These are phyloP conservation scores for Chionomys nivalis DNA, from an alignment of 2,113 vertebrate genomes.

Conservation along the genomic window DNA sequence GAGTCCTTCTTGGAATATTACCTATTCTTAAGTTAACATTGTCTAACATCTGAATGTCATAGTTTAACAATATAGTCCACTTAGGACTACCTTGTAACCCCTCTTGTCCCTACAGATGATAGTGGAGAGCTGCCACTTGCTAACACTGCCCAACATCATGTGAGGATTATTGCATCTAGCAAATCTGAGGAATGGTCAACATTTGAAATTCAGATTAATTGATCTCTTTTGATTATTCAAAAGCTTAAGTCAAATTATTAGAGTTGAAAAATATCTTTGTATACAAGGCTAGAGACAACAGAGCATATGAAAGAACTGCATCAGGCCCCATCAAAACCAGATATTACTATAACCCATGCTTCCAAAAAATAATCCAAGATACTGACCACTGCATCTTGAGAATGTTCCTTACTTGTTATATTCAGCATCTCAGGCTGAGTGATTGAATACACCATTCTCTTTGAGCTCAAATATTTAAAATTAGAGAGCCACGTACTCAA, in stretches of 20 bases:
- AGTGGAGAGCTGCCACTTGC: background rate
- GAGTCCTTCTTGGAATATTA: background rate
- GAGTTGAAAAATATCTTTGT: background rate
- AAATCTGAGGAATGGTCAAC: too few relatives aligned
- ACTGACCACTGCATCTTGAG: background rate
- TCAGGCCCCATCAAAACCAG: accelerated
- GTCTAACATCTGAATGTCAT: background rate
- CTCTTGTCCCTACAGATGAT: too few relatives aligned
- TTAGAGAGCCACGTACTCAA: background rate
- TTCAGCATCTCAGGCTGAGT: too few relatives aligned
- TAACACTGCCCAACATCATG: background rate
- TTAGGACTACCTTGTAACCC: background rate
- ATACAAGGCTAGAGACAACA: background rate
- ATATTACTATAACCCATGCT: accelerated
- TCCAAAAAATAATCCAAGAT: background rate
- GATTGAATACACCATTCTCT: background rate
- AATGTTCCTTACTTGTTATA: accelerated
- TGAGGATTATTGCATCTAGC: background rate
- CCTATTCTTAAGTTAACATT: background rate
- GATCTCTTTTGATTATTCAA: background rate
- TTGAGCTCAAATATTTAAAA: background rate
- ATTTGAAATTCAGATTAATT: too few relatives aligned
- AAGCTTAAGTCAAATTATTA: background rate
- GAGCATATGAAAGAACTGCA: background rate
- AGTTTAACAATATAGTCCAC: background rate